Evolutionary conservation across 2,113 vertebrate species (phyloP).

Genomic region (Stomatorhinus ivindoensis): DNA sequence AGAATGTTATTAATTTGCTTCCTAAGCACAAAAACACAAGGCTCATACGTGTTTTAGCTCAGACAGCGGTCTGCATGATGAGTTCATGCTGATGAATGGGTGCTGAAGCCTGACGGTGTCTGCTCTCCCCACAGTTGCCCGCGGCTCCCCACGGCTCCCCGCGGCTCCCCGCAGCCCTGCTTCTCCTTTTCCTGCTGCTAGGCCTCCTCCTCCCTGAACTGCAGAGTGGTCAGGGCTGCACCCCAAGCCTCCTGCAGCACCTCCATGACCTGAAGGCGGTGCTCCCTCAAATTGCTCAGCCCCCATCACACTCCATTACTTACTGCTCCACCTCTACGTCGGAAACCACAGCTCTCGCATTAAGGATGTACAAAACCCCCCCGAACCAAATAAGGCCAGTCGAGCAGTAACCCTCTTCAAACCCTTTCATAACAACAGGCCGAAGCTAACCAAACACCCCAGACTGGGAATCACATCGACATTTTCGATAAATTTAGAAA

Average conservation of each 20-base stretch:
- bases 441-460: not conserved
- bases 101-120: not conserved
- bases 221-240: not conserved
- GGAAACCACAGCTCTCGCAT: not conserved
- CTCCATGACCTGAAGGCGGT: not conserved
- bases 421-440: not conserved
- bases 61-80: constrained; percentile 34
- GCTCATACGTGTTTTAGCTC: constrained; percentile 55
- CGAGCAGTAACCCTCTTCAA: not conserved
- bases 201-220: not conserved
- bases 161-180: not conserved
- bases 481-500: not conserved
- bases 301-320: not conserved
- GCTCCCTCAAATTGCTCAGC: not conserved
- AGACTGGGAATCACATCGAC: not conserved
- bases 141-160: not conserved
- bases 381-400: not conserved
- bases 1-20: constrained; percentile 49
- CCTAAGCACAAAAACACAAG: constrained; percentile 57
- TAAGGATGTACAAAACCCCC: not conserved
- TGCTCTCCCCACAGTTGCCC: not conserved
- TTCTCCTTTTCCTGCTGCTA: not conserved
- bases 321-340: not conserved
- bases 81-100: constrained; percentile 2
- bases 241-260: not conserved